Base-by-base conservation (phyloP, 2,113 vertebrate species). In the Podarcis raffonei region DNA sequence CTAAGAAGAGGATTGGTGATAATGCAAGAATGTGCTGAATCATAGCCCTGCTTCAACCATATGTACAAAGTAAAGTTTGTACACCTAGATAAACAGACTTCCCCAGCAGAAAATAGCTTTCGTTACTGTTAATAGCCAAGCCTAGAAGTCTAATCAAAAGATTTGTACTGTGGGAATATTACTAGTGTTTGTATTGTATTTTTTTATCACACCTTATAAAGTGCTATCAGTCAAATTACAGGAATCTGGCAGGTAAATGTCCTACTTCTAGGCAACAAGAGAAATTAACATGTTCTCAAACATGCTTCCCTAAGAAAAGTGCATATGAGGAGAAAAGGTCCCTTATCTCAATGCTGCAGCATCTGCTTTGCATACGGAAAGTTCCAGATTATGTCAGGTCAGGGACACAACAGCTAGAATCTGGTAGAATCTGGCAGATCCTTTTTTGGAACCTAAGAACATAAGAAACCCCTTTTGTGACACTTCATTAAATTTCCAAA, bases 121-220 rank as follows among this genome's bases (percentile, higher is more conserved):
- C 87, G 80, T 89, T 92, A 35, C 86, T 89, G 87, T 81, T 89
- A 79, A 84, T 89, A 92, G 92, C 88, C 77, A 81, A 92, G 79
- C 74, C 86, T 89, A 6, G 62, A 92, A 91, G 77, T 89, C 81
- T 82, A 89, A 93, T 88, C 76, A 92, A 76, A 48, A 89, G 90
- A 87, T 90, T 93, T 69, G 68, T 83, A 84, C 48, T 20, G 18
- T 86, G 79, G 1, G 89, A 94, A 90, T 92, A 90, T 85, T 87
- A 84, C 72, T 93, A 85, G 90, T 91, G 91, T 90, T 74, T 93
- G 72, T n/a, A 75, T 83, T 76, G 77, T 16, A n/a, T 90, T 71
- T 77, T 95, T 96, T 94, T 62, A 92, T 96, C 85, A 0, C 74
- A 91, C 89, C 91, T 92, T 89, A 82, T 89, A 91, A 93, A 93